Percentiles rank a stretch among this genome's conserved stretches.
phyloP scores from a whole-genome alignment of 1,140 invertebrate species.

The Mamestra configurata region DNA sequence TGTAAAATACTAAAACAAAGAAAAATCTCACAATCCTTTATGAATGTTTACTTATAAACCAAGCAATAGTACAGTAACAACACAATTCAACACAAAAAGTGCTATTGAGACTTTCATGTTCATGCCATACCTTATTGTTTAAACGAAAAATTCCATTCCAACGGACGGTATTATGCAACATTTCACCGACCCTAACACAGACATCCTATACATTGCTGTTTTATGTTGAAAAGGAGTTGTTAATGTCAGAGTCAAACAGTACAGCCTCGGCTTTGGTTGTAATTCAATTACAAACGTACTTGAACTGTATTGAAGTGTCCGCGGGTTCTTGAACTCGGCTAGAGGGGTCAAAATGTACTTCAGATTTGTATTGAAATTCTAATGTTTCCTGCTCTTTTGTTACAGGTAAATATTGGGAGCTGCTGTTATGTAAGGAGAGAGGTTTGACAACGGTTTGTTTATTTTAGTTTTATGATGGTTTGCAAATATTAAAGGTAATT shows the following conservation, averaged over 20 bases:
- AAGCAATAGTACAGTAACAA: slow-evolving; percentile 63
- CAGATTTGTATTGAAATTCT: slow-evolving; percentile 58
- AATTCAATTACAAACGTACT: slow-evolving; percentile 65
- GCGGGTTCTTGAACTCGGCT: slow-evolving; percentile 72
- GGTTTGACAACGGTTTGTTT: slow-evolving; percentile 29
- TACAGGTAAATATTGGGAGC: slow-evolving; percentile 68
- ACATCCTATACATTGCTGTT: slow-evolving; percentile 65
- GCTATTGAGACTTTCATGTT: slow-evolving; percentile 31
- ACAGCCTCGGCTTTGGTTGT: slow-evolving; percentile 63
- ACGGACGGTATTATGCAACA: slow-evolving; percentile 62
- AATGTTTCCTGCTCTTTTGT: slow-evolving; percentile 69
- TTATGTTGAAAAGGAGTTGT: slow-evolving; percentile 62
- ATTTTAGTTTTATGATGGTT: neutral
- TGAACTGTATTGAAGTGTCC: slow-evolving; percentile 60
- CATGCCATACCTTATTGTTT: slow-evolving; percentile 72
- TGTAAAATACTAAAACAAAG: neutral
- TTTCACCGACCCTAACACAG: slow-evolving; percentile 37
- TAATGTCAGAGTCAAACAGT: slow-evolving; percentile 61
- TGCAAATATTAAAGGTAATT: slow-evolving; percentile 17
- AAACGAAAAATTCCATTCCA: slow-evolving; percentile 71
- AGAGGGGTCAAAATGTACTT: slow-evolving; percentile 53
- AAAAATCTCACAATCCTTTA: slow-evolving; percentile 6
- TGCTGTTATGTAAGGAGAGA: neutral
- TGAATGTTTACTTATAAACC: slow-evolving; percentile 56
- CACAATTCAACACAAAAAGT: slow-evolving; percentile 58